Base-by-base conservation (phyloP, 2,113 vertebrate species). In the Collichthys lucidus region DNA sequence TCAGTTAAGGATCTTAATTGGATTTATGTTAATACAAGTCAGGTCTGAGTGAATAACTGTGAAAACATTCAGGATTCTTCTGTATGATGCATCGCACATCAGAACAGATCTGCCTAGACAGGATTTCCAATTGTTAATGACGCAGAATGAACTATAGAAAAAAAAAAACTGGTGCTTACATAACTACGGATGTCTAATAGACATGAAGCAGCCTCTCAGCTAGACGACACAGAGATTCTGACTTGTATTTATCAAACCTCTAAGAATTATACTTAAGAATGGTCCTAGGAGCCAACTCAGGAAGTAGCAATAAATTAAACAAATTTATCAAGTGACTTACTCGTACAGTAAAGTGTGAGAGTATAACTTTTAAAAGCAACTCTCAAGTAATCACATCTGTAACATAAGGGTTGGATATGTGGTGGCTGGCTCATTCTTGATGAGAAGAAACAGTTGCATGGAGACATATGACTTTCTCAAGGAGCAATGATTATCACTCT, bases 11-110 rank as follows among this genome's bases (percentile, higher is more conserved):
- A 75, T 74, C 47, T 60, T 75, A 46, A 66, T 78, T 81, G 71
- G 66, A 72, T 78, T 65, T 57, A 72, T 79, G 44, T 76, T 53
- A 66, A 47, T 70, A 65, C 52, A 42, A 77, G 65, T 68, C 31
- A 10, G 22, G 53, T 69, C 15, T 52, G 42, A 89, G 67, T 74
- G 67, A 77, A 59, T 71, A 66, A 83, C 35, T 40, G 35, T 40
- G 2, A 40, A 40, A 40, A 40, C 35, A 40, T 40, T 40, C 35
- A 52, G 29, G 64, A n/a, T 46, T 66, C 6, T n/a, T 16, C 44
- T 19, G 3, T 19, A 31, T 61, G 42, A 63, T 40, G 26, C 29
- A 60, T 60, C 9, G 19, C 50, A 40, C 24, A 3, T 73, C 75
- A 79, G n/a, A 65, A 53, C 29, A 55, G 19, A 29, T 66, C 55